These are phyloP conservation scores for Drosophila antonietae DNA, from an alignment of 2,888 invertebrate species.

Conservation along the genomic window DNA sequence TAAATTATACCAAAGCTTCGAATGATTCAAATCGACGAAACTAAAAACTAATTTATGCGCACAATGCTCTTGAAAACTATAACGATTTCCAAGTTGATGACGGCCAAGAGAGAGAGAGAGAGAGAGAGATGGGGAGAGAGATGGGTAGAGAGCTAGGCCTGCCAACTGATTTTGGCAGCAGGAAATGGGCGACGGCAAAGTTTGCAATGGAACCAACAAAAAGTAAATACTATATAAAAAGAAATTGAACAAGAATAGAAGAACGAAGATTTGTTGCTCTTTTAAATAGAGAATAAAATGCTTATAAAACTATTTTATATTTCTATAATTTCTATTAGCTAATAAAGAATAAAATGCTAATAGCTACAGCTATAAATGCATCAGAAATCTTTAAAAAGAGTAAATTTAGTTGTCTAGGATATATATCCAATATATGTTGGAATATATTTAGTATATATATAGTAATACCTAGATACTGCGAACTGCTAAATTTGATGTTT, in stretches of 20 bases:
- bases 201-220: constrained; percentile 33
- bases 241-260: not conserved
- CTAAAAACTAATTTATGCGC: constrained; percentile 56
- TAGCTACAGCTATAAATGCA: no score
- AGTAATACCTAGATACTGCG: no score
- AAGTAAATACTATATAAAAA: constrained; percentile 21
- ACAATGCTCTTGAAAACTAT: constrained; percentile 43
- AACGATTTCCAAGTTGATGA: constrained; percentile 29
- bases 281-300: not conserved
- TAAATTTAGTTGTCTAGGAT: no score
- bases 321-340: no score
- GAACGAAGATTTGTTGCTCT: not conserved
- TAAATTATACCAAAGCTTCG: constrained; percentile 10
- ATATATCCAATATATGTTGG: no score
- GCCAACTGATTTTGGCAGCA: constrained; percentile 28
- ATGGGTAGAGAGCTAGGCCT: not conserved
- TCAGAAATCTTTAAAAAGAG: no score
- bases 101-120: not conserved
- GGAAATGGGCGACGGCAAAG: constrained; percentile 43
- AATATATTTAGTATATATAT: no score
- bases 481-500: no score
- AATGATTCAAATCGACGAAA: constrained; percentile 37
- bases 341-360: no score
- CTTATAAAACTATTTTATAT: no score
- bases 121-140: not conserved